A percentile compares a stretch with the other conserved stretches of the same genome.
Evolutionary conservation across 2,888 invertebrate species (phyloP).

Genomic region (Drosophila glabriapex): DNA sequence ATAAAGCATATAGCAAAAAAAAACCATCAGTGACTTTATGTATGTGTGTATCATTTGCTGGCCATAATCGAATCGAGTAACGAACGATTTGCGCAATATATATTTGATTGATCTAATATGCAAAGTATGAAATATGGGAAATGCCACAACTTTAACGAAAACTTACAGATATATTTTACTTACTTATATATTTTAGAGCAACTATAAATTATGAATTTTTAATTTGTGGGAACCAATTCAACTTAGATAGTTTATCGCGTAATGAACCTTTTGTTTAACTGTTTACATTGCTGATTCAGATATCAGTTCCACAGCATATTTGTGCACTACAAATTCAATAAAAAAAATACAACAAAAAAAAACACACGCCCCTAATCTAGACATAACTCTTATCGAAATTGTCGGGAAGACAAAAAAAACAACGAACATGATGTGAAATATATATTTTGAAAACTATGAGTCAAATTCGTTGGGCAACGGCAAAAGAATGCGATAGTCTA

Average conservation of each 20-base stretch:
- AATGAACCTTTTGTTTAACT: conserved; percentile 1
- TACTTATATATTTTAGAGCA: background rate
- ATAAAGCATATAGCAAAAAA: background rate
- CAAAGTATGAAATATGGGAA: background rate
- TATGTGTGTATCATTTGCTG: background rate
- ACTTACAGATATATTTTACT: no score
- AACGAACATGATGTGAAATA: background rate
- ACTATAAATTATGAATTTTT: background rate
- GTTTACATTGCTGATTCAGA: conserved; percentile 8
- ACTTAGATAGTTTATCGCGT: background rate
- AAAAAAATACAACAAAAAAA: background rate
- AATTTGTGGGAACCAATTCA: background rate
- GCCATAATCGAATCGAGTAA: background rate
- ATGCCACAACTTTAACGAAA: background rate
- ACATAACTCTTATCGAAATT: conserved; percentile 12
- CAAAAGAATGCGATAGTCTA: background rate
- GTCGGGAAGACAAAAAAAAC: background rate
- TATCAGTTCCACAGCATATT: conserved; percentile 13
- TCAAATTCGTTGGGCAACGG: background rate
- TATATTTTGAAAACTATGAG: conserved; percentile 1
- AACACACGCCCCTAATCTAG: conserved; percentile 12
- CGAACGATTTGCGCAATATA: background rate
- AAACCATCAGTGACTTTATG: background rate
- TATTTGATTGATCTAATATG: background rate
- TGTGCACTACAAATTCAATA: conserved; percentile 14